These are phyloP conservation scores for Aptenodytes patagonicus DNA, from an alignment of 2,113 vertebrate genomes.

Conservation along the genomic window DNA sequence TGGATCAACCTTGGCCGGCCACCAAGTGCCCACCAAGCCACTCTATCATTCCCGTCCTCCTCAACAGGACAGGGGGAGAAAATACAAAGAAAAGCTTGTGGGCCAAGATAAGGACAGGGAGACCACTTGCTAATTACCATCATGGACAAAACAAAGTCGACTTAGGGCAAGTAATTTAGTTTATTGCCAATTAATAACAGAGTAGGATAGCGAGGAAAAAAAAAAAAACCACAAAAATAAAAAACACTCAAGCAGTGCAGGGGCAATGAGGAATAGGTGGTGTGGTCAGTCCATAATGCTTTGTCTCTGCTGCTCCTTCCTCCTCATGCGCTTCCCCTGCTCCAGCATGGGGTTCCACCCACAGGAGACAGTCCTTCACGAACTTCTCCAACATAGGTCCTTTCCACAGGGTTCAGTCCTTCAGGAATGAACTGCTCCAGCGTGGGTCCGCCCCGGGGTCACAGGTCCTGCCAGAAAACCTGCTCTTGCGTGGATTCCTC, in stretches of 20 bases:
- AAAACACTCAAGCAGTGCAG: neutral
- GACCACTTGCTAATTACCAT: neutral
- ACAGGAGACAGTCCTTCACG: neutral
- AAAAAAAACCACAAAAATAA: neutral
- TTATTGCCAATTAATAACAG: neutral
- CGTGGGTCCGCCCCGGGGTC: fast-evolving
- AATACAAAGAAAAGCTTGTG: neutral
- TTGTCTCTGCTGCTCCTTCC: neutral
- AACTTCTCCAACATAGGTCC: neutral
- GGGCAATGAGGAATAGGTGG: neutral
- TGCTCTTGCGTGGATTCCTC: fast-evolving
- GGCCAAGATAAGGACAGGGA: neutral
- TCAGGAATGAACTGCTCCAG: neutral
- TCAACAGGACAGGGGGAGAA: neutral
- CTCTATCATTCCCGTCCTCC: neutral
- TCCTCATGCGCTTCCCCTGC: neutral
- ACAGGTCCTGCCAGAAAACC: neutral
- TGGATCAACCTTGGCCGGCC: neutral
- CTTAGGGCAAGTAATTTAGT: neutral
- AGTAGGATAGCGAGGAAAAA: neutral
- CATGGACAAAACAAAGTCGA: neutral
- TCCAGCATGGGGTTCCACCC: neutral
- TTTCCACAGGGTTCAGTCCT: neutral
- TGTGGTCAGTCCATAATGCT: neutral
- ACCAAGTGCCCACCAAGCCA: neutral